phyloP scores from a whole-genome alignment of 2,113 vertebrate species.

The Carlito syrichta region DNA sequence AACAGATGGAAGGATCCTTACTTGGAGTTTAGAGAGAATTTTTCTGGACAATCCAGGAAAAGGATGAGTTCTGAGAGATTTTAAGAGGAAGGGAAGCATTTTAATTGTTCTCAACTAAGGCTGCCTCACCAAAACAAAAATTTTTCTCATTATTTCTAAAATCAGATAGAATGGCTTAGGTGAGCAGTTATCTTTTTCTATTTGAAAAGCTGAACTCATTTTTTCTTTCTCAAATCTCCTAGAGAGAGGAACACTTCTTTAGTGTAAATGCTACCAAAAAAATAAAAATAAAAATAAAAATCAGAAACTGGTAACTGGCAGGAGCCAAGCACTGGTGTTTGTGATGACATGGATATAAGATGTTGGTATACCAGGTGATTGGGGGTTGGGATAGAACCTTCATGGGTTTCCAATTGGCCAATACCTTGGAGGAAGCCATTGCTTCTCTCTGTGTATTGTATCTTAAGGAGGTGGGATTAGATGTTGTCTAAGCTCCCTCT shows the following conservation, averaged over 20 bases:
- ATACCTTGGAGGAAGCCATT: neutral
- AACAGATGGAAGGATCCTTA: neutral
- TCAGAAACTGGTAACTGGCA: neutral
- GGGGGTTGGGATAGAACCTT: neutral
- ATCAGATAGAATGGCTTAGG: neutral
- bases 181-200: neutral
- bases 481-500: neutral
- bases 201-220: neutral
- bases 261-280: neutral
- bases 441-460: neutral
- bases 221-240: neutral
- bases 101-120: neutral
- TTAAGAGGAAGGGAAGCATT: neutral
- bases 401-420: neutral
- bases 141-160: neutral
- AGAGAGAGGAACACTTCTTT: neutral
- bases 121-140: neutral
- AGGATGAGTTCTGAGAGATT: neutral
- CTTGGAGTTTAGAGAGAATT: neutral
- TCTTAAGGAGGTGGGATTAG: neutral
- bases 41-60: neutral
- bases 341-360: neutral
- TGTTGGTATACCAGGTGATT: neutral
- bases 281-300: too few relatives aligned
- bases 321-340: neutral